Conservation (phyloP, 2,888 invertebrate genomes). For the Sclerodermus sp. region DNA sequence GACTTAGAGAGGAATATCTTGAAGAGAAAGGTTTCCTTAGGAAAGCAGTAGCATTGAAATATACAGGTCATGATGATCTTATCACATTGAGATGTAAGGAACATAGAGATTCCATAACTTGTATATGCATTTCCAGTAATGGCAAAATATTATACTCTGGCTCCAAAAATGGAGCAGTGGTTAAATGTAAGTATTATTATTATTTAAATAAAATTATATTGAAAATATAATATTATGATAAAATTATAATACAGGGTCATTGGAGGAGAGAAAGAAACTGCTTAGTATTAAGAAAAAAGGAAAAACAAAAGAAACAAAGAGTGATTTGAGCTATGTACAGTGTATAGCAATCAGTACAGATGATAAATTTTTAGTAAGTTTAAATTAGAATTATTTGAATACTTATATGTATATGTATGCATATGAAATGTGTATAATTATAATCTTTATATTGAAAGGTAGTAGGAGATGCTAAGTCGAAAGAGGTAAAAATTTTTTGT, state of each 20-base stretch:
- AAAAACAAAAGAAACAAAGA: constrained; percentile 37
- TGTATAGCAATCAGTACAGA: constrained; percentile 63
- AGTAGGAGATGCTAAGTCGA: constrained; percentile 67
- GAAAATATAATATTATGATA: constrained; percentile 8
- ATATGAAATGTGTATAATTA: constrained; percentile 40
- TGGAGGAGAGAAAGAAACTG: constrained; percentile 67
- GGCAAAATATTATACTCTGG: constrained; percentile 75
- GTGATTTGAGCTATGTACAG: constrained; percentile 37
- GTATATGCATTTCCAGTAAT: constrained; percentile 76
- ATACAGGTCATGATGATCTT: constrained; percentile 56
- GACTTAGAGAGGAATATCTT: constrained; percentile 81
- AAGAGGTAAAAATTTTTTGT: constrained; percentile 82
- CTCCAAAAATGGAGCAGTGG: constrained; percentile 83
- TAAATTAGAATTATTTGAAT: neutral
- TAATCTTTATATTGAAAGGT: constrained; percentile 56
- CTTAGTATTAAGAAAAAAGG: constrained; percentile 48
- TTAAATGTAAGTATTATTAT: constrained; percentile 70
- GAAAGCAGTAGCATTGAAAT: constrained; percentile 71
- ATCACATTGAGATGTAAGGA: constrained; percentile 71
- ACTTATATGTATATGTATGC: neutral
- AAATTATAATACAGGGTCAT: constrained; percentile 58
- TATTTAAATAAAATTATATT: constrained; percentile 12
- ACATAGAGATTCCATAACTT: constrained; percentile 78
- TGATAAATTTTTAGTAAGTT: constrained; percentile 74
- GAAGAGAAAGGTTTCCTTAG: constrained; percentile 83